Evolutionary conservation across 1,140 invertebrate genomes (phyloP).

Genomic region (Achroia grisella): DNA sequence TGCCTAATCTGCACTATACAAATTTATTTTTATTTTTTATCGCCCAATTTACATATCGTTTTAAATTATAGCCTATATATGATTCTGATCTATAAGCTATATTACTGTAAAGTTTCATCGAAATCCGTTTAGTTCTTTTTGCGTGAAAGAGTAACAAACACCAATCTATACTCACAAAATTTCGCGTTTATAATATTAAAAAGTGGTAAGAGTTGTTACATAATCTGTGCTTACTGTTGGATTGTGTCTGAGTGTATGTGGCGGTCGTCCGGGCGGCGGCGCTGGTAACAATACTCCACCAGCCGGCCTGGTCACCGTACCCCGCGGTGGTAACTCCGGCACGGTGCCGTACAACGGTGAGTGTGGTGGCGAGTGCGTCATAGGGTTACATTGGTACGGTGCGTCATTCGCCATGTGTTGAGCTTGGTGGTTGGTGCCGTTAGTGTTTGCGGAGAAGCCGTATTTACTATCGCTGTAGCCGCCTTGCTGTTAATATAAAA

Average conservation of each 20-base stretch:
- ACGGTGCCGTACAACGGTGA: conserved; percentile 74
- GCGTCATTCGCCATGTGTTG: conserved; percentile 24
- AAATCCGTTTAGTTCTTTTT: too few relatives aligned
- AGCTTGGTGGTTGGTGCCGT: conserved; percentile 15
- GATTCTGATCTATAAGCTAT: too few relatives aligned
- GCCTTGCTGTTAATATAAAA: conserved; percentile 38
- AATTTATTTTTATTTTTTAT: too few relatives aligned
- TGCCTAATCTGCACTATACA: too few relatives aligned
- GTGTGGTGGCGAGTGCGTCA: conserved; percentile 72
- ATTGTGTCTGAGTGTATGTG: conserved; percentile 50
- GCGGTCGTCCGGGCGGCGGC: conserved; percentile 53
- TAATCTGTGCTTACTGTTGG: conserved; percentile 51
- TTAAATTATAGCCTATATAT: too few relatives aligned
- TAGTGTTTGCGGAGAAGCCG: conserved; percentile 69
- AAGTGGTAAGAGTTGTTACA: too few relatives aligned
- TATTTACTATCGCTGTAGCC: conserved; percentile 77
- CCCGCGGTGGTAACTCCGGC: conserved; percentile 87
- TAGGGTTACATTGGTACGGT: conserved; percentile 46
- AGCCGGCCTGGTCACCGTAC: conserved; percentile 39
- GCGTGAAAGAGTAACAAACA: too few relatives aligned
- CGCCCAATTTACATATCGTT: too few relatives aligned
- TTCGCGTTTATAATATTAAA: too few relatives aligned
- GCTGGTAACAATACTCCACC: conserved; percentile 64
- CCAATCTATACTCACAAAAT: too few relatives aligned
- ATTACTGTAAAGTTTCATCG: too few relatives aligned